These are phyloP conservation scores for Drosophila orosa DNA, from an alignment of 1,140 invertebrate genomes.

Conservation along the genomic window DNA sequence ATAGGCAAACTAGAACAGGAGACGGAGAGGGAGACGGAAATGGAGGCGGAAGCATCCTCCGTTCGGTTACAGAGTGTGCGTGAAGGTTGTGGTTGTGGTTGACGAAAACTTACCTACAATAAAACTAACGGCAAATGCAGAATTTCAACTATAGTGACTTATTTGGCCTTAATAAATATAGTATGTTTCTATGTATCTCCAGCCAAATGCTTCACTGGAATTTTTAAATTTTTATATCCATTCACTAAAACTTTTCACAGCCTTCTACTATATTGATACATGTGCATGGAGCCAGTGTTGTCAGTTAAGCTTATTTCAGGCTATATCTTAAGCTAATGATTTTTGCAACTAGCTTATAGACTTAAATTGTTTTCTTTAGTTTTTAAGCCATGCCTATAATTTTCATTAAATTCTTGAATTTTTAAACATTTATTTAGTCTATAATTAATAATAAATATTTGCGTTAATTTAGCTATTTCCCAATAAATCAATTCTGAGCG, in stretches of 20 bases:
- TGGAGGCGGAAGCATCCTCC: conserved; percentile 2
- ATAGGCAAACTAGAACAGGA: conserved; percentile 33
- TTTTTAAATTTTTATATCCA: conserved; percentile 29
- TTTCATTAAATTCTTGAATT: no score
- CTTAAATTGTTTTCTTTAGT: no score
- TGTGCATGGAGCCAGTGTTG: no score
- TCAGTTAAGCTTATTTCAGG: no score
- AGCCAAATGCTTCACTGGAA: conserved; percentile 23
- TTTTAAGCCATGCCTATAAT: no score
- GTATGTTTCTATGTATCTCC: conserved; percentile 11
- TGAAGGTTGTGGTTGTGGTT: conserved; percentile 1
- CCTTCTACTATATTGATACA: conserved; percentile 36
- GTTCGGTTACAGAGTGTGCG: conserved; percentile 4
- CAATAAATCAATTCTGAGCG: no score
- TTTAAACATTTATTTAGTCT: no score
- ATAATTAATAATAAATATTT: no score
- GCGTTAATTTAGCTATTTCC: no score
- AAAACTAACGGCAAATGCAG: conserved; percentile 33
- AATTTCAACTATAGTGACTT: conserved; percentile 15
- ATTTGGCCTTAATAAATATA: conserved; percentile 19
- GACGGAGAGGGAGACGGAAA: background rate
- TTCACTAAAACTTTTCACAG: conserved; percentile 53
- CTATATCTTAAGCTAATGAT: no score
- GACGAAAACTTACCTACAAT: conserved; percentile 16
- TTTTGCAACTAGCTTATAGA: no score